These are phyloP conservation scores for Andrena trimmerana DNA, from an alignment of 2,888 invertebrate species.

Conservation along the genomic window DNA sequence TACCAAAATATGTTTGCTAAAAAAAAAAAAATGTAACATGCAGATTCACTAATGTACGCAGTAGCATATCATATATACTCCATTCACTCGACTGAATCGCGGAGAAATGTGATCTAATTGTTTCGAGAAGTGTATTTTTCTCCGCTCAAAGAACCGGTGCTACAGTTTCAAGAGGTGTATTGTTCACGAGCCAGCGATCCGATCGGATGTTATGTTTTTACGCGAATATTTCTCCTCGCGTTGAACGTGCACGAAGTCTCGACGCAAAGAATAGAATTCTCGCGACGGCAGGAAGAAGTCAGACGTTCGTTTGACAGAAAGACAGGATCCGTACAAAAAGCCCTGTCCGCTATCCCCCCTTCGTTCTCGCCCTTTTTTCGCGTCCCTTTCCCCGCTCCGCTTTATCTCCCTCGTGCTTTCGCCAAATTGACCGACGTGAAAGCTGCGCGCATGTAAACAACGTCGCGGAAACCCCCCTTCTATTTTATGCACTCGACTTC, in stretches of 20 bases:
- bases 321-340: slow-evolving; percentile 41
- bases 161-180: not conserved
- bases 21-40: too few species aligned
- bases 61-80: too few species aligned
- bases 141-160: too few species aligned
- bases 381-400: not conserved
- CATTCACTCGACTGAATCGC: too few species aligned
- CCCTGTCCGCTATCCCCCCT: slow-evolving; percentile 33
- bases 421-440: slow-evolving; percentile 12
- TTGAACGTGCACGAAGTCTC: slow-evolving; percentile 21
- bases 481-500: not conserved
- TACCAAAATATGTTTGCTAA: too few species aligned
- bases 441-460: not conserved
- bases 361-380: slow-evolving; percentile 17
- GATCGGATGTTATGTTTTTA: slow-evolving; percentile 52
- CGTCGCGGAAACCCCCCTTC: not conserved
- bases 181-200: not conserved
- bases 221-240: not conserved
- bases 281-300: slow-evolving; percentile 43
- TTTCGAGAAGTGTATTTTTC: not conserved
- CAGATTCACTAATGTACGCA: too few species aligned
- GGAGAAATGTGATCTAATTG: not conserved
- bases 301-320: slow-evolving; percentile 56
- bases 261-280: slow-evolving; percentile 34
- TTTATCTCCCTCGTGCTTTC: slow-evolving; percentile 5